Conservation (phyloP, 2,113 vertebrate species). For the Furnarius figulus region DNA sequence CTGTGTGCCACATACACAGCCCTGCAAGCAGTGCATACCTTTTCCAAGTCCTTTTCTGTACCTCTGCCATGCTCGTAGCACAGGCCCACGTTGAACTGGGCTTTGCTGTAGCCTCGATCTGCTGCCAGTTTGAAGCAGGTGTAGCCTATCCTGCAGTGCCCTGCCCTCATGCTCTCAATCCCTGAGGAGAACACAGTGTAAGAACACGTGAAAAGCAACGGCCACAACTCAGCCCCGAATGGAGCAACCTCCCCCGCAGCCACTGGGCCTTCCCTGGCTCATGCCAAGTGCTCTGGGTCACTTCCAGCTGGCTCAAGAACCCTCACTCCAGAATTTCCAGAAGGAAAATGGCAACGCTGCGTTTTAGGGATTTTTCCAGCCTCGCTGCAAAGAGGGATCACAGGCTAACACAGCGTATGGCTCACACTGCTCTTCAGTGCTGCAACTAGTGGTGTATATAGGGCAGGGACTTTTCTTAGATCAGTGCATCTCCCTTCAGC, state of each 20-base stretch:
- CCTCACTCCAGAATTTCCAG: neutral
- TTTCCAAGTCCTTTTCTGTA: slow-evolving; percentile 76
- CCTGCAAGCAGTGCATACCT: slow-evolving; percentile 64
- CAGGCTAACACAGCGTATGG: neutral
- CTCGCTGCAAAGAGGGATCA: neutral
- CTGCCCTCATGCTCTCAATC: slow-evolving; percentile 78
- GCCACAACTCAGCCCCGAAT: neutral
- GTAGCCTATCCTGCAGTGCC: slow-evolving; percentile 76
- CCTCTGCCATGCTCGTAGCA: slow-evolving; percentile 91
- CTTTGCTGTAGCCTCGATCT: slow-evolving; percentile 87
- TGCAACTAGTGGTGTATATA: slow-evolving; percentile 21
- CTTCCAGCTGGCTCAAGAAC: neutral
- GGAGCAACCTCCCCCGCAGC: neutral
- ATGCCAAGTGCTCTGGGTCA: neutral
- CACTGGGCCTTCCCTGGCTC: neutral
- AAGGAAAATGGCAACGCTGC: neutral
- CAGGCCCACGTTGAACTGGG: slow-evolving; percentile 90
- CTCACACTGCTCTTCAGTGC: neutral
- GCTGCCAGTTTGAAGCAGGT: slow-evolving; percentile 88
- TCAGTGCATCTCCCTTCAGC: neutral
- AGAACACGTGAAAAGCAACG: neutral
- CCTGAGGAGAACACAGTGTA: slow-evolving; percentile 70
- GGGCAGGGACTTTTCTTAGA: slow-evolving; percentile 17
- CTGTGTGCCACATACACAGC: neutral
- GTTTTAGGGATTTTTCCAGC: neutral